Evolutionary conservation across 2,888 invertebrate genomes (phyloP), one percentile per base, ranked within the genome.

Genomic region (Meiosimyza platycephala): DNA sequence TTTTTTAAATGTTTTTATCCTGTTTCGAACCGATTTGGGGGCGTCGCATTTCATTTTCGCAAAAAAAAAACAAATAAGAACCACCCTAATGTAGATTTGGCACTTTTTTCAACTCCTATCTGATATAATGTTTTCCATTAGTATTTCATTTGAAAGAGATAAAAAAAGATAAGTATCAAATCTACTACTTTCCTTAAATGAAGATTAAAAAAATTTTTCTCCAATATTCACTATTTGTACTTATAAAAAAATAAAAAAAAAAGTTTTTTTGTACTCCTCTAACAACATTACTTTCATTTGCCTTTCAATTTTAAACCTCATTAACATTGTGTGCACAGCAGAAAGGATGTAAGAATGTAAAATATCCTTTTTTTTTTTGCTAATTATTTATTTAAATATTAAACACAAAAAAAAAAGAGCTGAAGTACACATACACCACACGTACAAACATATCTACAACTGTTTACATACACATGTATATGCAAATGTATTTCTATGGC

Each of bases 321-420:
- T 84, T 84, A 78, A 78, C 79, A 83, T 80, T 83, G 77, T 79
- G 77, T 78, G 74, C 74, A 74, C 72, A 72, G 67, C 54, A 72
- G 22, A 16, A 69, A 69, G 48, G 40, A 57, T 48, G 57, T 51
- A 54, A 57, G 50, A 55, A 33, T 13, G 52, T 47, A 59, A 60
- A 71, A 78, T 77, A 81, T 82, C 79, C 82, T 80, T 82, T 84
- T 83, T n/a, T 84, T 83, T 76, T 77, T 83, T 83, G 83, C 84
- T 84, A 84, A 84, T 84, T 84, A 84, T 84, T 84, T 84, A 84
- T 84, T 84, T 84, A 84, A 85, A 84, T 84, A 84, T 83, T 84
- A 84, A 84, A 84, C 81, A 84, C 79, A 82, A 84, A 81, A 80
- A 84, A 80, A 82, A 84, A 81, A 80, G 79, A 71, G 62, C 47